Conservation (phyloP, 2,797 vertebrate genomes). For the Sus cebifrons region DNA sequence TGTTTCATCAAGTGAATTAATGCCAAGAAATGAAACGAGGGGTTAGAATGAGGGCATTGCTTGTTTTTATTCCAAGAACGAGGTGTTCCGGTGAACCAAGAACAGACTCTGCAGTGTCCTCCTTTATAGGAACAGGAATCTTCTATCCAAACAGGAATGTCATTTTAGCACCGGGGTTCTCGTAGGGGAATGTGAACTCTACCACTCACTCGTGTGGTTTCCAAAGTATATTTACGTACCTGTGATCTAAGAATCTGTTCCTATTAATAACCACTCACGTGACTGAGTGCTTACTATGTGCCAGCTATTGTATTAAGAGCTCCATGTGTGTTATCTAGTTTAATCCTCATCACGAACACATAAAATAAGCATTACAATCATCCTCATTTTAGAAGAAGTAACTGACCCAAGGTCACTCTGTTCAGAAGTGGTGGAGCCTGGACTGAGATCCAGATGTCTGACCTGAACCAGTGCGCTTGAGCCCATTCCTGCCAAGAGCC, state of each 20-base stretch:
- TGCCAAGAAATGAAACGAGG: slow-evolving; percentile 51
- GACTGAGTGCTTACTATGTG: not conserved
- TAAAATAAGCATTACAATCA: not conserved
- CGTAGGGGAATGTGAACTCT: not conserved
- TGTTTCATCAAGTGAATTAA: slow-evolving; percentile 48
- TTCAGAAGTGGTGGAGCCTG: not conserved
- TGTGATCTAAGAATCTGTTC: not conserved
- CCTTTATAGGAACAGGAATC: not conserved
- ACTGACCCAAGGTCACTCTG: not conserved
- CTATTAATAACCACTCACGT: not conserved
- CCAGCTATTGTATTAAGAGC: not conserved
- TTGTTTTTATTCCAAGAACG: not conserved
- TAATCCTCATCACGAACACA: not conserved
- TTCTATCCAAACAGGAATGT: not conserved
- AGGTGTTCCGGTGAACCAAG: not conserved
- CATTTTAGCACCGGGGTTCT: not conserved
- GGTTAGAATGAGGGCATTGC: not conserved
- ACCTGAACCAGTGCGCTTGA: not conserved
- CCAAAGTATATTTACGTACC: not conserved
- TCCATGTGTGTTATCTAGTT: not conserved
- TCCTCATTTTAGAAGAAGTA: not conserved
- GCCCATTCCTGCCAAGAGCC: not conserved
- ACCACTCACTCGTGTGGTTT: not conserved
- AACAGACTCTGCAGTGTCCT: not conserved
- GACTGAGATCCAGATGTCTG: not conserved